Base-by-base conservation (phyloP, 2,888 invertebrate species). In the Sminthurinus aureus region DNA sequence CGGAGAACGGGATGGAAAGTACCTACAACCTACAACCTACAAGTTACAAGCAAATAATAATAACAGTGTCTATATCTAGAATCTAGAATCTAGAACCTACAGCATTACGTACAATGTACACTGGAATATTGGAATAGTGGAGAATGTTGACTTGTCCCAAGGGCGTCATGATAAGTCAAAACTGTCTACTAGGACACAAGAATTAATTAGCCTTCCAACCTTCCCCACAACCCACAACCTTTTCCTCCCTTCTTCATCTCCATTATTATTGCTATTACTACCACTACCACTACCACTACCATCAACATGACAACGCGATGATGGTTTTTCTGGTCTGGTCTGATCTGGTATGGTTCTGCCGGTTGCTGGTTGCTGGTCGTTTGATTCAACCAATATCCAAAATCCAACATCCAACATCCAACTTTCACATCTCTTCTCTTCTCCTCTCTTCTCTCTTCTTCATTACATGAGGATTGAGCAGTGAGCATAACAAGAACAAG, bases 231-330 rank as follows among this genome's bases (percentile, higher is more conserved):
- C 74, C 26, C 75, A 75, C 75, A 75, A 75, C 75, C 75, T 75
- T 83, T 58, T 83, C 67, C 69, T 83, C 78, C 83, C 24, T 76
- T 82, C 84, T 71, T 80, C 64, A 77, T 77, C 81, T 83, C 67
- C 18, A 22, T 75, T 38, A 12, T 50, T 52, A 74, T 50, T n/a
- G 6, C 3, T 73, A 20, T 22, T n/a, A 18, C 15, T 50, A 15
- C 8, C 8, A 18, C 26, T 24, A 15, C 13, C 3, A 38, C 38
- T 38, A 38, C 38, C 6, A 38, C 6, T 38, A 38, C 6, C 6
- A 38, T 38, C 38, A 38, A 4, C 26, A 64, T 64, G 64, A 58
- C 50, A 51, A 50, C 75, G 26, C 51, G 22, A 75, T 38, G 18
- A 26, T 50, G 69, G n/a, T 69, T 24, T 12, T 69, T 6, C 38